Evolutionary conservation across 2,113 vertebrate genomes (phyloP).

Genomic region (Rynchops niger): DNA sequence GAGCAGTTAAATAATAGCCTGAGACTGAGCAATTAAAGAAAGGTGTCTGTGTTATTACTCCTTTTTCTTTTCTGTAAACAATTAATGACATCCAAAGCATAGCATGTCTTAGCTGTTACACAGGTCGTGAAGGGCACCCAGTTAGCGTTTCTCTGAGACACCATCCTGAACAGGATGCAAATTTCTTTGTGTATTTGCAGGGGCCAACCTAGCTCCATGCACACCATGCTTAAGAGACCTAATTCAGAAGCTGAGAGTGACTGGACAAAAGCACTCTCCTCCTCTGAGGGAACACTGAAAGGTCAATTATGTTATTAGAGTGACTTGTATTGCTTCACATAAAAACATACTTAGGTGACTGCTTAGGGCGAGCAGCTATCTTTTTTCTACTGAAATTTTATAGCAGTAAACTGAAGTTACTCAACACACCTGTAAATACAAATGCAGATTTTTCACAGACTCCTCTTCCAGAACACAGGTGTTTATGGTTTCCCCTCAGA

Average conservation of each 20-base stretch:
- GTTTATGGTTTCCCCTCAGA: not conserved
- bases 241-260: not conserved
- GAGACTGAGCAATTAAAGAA: not conserved
- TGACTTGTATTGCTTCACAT: not conserved
- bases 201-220: not conserved
- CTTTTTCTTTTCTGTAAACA: not conserved
- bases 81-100: not conserved
- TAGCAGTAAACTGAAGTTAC: not conserved
- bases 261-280: not conserved
- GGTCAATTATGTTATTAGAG: not conserved
- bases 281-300: not conserved
- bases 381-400: not conserved
- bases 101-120: not conserved
- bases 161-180: not conserved
- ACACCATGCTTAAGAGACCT: not conserved
- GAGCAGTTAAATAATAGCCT: conserved; percentile 35
- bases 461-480: not conserved
- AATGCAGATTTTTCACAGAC: not conserved
- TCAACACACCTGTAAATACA: not conserved
- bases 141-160: not conserved
- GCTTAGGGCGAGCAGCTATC: not conserved
- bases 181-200: not conserved
- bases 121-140: not conserved
- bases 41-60: not conserved
- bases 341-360: not conserved